These are phyloP conservation scores for Cherax destructor DNA, from an alignment of 1,140 invertebrate species.

Conservation along the genomic window DNA sequence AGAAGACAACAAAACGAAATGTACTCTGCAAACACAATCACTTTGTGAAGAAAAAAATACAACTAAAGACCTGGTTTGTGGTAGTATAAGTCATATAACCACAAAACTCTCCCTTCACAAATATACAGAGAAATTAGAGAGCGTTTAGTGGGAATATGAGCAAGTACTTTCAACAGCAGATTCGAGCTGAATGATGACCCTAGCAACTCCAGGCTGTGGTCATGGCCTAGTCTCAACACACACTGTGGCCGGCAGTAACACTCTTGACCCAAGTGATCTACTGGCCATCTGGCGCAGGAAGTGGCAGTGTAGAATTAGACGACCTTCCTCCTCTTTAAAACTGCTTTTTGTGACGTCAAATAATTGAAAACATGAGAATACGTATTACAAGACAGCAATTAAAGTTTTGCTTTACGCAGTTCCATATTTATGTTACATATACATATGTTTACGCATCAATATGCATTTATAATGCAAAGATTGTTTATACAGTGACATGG, in stretches of 20 bases:
- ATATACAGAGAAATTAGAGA: background rate
- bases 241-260: background rate
- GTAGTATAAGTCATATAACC: background rate
- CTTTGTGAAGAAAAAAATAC: slow-evolving; percentile 30
- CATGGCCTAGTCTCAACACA: background rate
- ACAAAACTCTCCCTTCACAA: background rate
- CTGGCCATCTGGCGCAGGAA: background rate
- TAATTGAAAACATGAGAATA: background rate
- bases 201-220: background rate
- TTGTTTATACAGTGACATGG: background rate
- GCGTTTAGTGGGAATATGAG: background rate
- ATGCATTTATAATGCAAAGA: background rate
- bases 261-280: background rate
- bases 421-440: too few species aligned
- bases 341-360: background rate
- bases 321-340: background rate
- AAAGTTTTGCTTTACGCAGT: background rate
- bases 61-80: slow-evolving; percentile 31
- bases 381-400: background rate
- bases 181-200: background rate
- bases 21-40: slow-evolving; percentile 52
- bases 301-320: background rate
- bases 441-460: too few species aligned
- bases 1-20: slow-evolving; percentile 5
- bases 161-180: background rate